Percentiles rank a stretch among this genome's conserved stretches.
Conservation (phyloP, 2,888 invertebrate genomes). For the Drosophila vallismaia region DNA sequence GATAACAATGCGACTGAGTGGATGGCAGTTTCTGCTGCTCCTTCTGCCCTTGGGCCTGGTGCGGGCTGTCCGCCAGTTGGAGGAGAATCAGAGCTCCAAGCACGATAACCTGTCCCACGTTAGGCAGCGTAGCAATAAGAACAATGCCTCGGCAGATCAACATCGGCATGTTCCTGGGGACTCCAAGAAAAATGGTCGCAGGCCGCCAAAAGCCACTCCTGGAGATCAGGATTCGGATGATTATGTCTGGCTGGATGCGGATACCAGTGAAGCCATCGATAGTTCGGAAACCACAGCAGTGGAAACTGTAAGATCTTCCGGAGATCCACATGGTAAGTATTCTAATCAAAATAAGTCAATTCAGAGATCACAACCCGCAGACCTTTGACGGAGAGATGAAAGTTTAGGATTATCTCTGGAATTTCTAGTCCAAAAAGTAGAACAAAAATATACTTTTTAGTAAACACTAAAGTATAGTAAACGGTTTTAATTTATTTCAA, state of each 20-base stretch:
- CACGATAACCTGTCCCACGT: constrained; percentile 24
- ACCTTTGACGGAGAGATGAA: constrained; percentile 38
- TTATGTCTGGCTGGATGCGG: constrained; percentile 61
- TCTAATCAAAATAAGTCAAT: constrained; percentile 39
- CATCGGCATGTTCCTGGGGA: constrained; percentile 8
- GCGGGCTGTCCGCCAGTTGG: constrained; percentile 44
- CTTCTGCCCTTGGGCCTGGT: constrained; percentile 36
- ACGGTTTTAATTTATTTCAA: not conserved
- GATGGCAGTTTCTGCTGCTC: constrained; percentile 26
- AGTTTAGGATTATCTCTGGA: constrained; percentile 44
- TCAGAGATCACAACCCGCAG: constrained; percentile 18
- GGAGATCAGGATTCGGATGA: constrained; percentile 42
- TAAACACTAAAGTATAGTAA: too few species aligned
- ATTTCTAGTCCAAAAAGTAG: too few species aligned
- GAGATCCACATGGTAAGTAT: constrained; percentile 53
- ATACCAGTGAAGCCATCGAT: constrained; percentile 48
- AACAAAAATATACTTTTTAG: too few species aligned
- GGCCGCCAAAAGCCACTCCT: constrained; percentile 19
- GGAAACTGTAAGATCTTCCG: constrained; percentile 34
- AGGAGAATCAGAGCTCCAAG: constrained; percentile 40
- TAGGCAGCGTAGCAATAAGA: constrained; percentile 36
- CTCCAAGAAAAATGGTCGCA: constrained; percentile 26
- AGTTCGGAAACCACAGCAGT: constrained; percentile 19
- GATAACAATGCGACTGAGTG: constrained; percentile 35
- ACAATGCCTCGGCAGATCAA: constrained; percentile 33